These are phyloP conservation scores for Phataginus tricuspis DNA, from an alignment of 2,797 vertebrate genomes.

Conservation along the genomic window DNA sequence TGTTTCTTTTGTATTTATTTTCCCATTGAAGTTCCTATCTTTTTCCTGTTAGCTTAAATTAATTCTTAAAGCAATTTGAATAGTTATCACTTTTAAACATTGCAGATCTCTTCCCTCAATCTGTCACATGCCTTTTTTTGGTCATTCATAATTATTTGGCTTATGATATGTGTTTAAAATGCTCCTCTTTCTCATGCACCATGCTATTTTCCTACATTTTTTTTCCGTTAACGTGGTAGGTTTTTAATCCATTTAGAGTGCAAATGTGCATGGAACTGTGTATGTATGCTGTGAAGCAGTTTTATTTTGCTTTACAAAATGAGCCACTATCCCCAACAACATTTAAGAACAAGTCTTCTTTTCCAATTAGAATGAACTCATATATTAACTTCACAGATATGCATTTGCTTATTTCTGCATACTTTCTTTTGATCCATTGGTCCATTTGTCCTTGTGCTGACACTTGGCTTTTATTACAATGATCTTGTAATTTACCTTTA, in stretches of 20 bases:
- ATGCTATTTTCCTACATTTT: background rate
- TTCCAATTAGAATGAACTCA: background rate
- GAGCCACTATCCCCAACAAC: background rate
- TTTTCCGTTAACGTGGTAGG: background rate
- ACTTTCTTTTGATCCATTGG: background rate
- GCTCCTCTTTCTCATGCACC: background rate
- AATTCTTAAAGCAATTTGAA: background rate
- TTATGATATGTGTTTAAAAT: background rate
- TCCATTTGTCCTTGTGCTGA: background rate
- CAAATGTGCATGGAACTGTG: background rate
- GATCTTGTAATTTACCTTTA: background rate
- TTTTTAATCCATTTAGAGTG: background rate
- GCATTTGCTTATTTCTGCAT: background rate
- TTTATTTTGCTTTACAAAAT: background rate
- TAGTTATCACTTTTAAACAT: background rate
- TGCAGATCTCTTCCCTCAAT: background rate
- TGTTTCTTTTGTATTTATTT: background rate
- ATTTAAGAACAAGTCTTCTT: background rate
- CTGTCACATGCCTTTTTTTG: background rate
- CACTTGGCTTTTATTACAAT: background rate
- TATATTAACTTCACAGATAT: background rate
- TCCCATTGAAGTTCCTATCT: background rate
- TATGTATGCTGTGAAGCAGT: background rate
- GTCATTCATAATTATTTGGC: background rate
- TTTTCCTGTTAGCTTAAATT: background rate